These are phyloP conservation scores for Drosophila rufa DNA, from an alignment of 1,140 invertebrate genomes.

Conservation along the genomic window DNA sequence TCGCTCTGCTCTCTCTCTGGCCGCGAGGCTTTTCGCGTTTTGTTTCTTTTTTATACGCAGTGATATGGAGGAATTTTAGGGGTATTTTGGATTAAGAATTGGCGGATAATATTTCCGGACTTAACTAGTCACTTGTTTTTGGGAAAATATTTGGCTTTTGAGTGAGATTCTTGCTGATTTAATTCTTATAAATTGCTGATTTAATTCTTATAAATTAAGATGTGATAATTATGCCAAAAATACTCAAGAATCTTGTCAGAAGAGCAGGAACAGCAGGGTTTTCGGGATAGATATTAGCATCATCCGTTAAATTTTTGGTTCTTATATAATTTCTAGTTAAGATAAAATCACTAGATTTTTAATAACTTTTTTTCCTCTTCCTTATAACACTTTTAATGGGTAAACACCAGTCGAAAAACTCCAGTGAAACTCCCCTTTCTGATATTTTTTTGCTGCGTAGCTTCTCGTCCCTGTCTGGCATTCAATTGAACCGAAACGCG, in stretches of 20 bases:
- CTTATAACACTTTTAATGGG: not conserved
- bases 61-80: not conserved
- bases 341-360: too few relatives aligned
- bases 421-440: not conserved
- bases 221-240: too few relatives aligned
- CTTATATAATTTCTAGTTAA: too few relatives aligned
- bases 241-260: too few relatives aligned
- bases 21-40: constrained; percentile 29
- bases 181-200: too few relatives aligned
- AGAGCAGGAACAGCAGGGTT: too few relatives aligned
- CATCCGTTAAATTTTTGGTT: too few relatives aligned
- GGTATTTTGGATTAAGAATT: not conserved
- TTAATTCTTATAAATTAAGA: too few relatives aligned
- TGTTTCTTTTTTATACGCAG: constrained; percentile 10
- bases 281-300: too few relatives aligned
- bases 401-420: not conserved
- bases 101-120: too few relatives aligned
- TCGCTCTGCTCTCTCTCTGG: not conserved
- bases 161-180: too few relatives aligned
- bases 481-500: constrained; percentile 79
- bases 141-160: not conserved
- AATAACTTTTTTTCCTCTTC: not conserved
- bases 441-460: constrained; percentile 7
- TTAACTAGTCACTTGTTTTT: too few relatives aligned
- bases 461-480: constrained; percentile 36